Percentiles rank a stretch among this genome's conserved stretches.
Conservation (phyloP, 1,140 invertebrate genomes). For the Drosophila littoralis region DNA sequence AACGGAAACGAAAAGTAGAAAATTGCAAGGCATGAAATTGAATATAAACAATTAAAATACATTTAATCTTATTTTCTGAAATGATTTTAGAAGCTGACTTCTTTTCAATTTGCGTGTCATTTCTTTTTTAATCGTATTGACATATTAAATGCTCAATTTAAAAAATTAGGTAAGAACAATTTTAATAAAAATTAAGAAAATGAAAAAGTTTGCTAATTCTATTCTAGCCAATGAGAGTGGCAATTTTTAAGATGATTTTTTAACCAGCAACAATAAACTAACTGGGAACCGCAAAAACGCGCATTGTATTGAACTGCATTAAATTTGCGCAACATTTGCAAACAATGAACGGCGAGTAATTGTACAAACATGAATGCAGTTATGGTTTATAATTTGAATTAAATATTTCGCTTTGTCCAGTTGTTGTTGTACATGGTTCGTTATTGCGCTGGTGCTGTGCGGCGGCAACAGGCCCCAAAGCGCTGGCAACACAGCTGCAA, state of each 20-base stretch:
- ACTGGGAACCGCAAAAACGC: neutral
- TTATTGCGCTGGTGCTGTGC: conserved; percentile 6
- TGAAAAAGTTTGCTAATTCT: neutral
- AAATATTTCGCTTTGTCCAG: conserved; percentile 6
- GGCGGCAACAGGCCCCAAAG: conserved; percentile 24
- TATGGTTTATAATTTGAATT: conserved; percentile 24
- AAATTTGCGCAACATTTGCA: neutral
- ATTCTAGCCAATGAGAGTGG: neutral
- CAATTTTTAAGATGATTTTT: neutral
- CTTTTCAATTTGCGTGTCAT: no score
- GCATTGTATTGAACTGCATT: neutral
- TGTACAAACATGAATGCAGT: conserved; percentile 1
- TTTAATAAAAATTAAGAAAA: neutral
- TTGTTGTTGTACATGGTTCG: conserved; percentile 3
- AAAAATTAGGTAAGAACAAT: no score
- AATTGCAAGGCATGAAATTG: no score
- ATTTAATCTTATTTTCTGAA: no score
- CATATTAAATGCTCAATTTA: no score
- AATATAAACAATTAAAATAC: no score
- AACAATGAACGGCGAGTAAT: conserved; percentile 2
- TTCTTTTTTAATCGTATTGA: no score
- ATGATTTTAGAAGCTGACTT: no score
- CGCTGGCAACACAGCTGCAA: conserved; percentile 8
- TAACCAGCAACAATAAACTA: neutral
- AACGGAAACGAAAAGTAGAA: no score